Percentiles rank a stretch among this genome's conserved stretches.
phyloP scores from a whole-genome alignment of 2,113 vertebrate genomes.

The Anseranas semipalmata region DNA sequence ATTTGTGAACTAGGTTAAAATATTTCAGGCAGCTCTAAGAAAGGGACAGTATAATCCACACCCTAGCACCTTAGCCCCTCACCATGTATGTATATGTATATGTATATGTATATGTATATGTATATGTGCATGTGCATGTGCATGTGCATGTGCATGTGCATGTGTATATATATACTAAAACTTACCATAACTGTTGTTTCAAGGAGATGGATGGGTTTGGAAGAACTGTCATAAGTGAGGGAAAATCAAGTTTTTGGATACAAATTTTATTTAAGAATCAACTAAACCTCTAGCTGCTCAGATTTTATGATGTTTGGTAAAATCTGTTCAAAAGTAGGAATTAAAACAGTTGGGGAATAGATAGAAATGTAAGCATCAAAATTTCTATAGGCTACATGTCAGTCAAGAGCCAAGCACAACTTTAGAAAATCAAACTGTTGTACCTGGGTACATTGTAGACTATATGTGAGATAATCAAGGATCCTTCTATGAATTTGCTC shows the following conservation, averaged over 20 bases:
- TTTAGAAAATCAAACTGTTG: neutral
- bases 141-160: too few relatives aligned
- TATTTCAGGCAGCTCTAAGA: neutral
- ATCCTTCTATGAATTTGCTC: neutral
- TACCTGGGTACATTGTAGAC: neutral
- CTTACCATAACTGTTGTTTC: neutral
- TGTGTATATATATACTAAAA: too few relatives aligned
- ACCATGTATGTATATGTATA: too few relatives aligned
- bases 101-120: neutral
- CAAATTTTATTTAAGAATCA: neutral
- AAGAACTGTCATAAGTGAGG: neutral
- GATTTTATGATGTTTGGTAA: neutral
- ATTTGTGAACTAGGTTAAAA: neutral
- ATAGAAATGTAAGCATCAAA: neutral
- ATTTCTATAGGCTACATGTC: neutral
- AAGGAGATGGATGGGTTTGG: neutral
- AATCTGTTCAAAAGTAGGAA: neutral
- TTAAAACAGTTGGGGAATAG: neutral
- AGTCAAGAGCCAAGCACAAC: neutral
- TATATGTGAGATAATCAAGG: neutral
- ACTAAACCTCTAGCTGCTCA: neutral
- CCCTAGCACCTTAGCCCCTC: too few relatives aligned
- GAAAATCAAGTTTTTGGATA: neutral
- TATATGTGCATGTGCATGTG: too few relatives aligned
- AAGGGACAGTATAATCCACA: neutral